phyloP scores from a whole-genome alignment of 2,113 vertebrate genomes.

The Antechinus stuartii region DNA sequence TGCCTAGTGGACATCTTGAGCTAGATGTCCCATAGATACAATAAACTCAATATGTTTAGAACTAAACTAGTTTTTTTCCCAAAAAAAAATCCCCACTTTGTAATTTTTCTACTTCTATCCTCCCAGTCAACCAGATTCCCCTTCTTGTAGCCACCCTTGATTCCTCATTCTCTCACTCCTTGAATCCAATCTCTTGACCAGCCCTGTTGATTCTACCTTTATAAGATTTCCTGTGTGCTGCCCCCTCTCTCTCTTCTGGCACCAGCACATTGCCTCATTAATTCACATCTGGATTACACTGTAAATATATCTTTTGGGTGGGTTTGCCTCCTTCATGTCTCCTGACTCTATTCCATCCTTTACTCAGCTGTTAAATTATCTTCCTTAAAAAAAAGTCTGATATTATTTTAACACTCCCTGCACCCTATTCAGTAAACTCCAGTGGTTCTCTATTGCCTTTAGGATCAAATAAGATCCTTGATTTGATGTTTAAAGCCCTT shows the following conservation, averaged over 20 bases:
- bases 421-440: neutral
- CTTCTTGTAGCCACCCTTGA: neutral
- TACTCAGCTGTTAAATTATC: neutral
- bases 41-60: neutral
- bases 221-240: neutral
- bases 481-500: neutral
- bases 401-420: neutral
- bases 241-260: neutral
- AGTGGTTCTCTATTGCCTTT: neutral
- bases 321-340: neutral
- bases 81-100: neutral
- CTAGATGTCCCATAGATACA: neutral
- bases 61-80: neutral
- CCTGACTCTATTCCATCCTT: neutral
- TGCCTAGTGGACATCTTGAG: neutral
- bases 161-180: neutral
- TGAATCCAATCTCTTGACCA: neutral
- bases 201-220: neutral
- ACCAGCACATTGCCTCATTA: neutral
- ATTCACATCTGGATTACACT: neutral
- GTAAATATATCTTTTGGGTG: neutral
- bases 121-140: neutral
- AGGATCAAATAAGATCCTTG: neutral
- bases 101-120: neutral
- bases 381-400: neutral